Base-by-base conservation (phyloP, 2,888 invertebrate genomes). In the Strigamia crassipes region DNA sequence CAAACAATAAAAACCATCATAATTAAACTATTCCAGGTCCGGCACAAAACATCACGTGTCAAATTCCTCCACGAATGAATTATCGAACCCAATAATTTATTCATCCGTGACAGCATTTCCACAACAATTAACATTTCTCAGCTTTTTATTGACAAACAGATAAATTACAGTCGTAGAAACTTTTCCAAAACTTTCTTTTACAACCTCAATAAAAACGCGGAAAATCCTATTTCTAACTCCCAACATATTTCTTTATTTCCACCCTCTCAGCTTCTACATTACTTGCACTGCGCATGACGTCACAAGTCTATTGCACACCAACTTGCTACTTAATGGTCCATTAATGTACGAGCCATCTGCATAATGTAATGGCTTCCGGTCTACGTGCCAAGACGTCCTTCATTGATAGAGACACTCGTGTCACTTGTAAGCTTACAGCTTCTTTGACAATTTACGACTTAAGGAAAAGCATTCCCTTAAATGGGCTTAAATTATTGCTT, bases 301-400 rank as follows among this genome's bases (percentile, higher is more conserved):
- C 66, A 27, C 21, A 66, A 23, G 23, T 15, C 66, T 66, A 23
- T 3, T 12, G 27, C 6, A n/a, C 66, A 31, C 66, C 27, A 66
- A 23, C 66, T 66, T 66, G 6, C 23, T 66, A 27, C 66, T 66
- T 66, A 66, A 66, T 66, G 66, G 66, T 12, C 66, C 66, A 66
- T 66, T 66, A 66, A 66, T 66, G 27, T 66, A 27, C 27, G 27
- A 66, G 66, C 27, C 66, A 66, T 66, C 66, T 66, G 66, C 66
- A 66, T 66, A 66, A 66, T 66, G 66, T 66, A 66, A 66, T 66
- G 66, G 66, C 66, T 66, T 66, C 66, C 66, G 66, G 66, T 66
- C 66, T 66, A 66, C 66, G 66, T 66, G 66, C 66, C 27, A 66
- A 66, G 66, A 27, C 66, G 66, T 23, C 66, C 15, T 66, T 66